Percentiles rank a stretch among this genome's conserved stretches.
Conservation (phyloP, 2,113 vertebrate species). For the Rhynchopsitta pachyrhyncha region DNA sequence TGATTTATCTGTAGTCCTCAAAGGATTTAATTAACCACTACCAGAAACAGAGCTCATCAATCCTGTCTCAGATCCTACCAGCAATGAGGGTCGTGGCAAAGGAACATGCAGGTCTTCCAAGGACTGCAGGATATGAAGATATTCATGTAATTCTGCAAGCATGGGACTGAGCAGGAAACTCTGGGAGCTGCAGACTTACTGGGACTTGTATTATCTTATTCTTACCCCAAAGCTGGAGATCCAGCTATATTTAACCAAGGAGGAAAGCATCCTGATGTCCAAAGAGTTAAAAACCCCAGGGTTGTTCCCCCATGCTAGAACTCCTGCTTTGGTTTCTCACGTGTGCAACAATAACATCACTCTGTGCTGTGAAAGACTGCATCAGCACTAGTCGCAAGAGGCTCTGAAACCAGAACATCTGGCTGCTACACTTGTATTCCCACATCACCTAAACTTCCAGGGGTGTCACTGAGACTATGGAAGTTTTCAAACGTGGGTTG, state of each 20-base stretch:
- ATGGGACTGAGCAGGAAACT: rapidly evolving
- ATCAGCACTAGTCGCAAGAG: no score
- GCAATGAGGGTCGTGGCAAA: neutral
- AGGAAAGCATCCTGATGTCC: neutral
- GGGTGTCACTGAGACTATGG: rapidly evolving
- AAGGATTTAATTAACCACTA: neutral
- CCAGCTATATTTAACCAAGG: neutral
- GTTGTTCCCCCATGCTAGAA: neutral
- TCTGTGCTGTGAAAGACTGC: neutral
- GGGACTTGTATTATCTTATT: neutral
- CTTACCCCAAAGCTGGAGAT: neutral
- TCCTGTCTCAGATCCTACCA: neutral
- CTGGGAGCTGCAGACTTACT: neutral
- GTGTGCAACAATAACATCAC: rapidly evolving
- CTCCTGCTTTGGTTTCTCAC: neutral
- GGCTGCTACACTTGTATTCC: rapidly evolving
- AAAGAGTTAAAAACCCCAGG: neutral
- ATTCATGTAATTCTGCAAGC: rapidly evolving
- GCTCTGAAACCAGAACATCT: neutral
- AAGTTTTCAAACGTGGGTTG: rapidly evolving
- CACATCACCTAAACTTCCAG: rapidly evolving
- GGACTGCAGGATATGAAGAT: rapidly evolving
- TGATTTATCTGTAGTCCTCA: neutral
- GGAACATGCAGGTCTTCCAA: rapidly evolving
- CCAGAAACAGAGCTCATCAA: neutral